Evolutionary conservation across 2,888 invertebrate genomes (phyloP).

Genomic region (Dysmachus trigonus): DNA sequence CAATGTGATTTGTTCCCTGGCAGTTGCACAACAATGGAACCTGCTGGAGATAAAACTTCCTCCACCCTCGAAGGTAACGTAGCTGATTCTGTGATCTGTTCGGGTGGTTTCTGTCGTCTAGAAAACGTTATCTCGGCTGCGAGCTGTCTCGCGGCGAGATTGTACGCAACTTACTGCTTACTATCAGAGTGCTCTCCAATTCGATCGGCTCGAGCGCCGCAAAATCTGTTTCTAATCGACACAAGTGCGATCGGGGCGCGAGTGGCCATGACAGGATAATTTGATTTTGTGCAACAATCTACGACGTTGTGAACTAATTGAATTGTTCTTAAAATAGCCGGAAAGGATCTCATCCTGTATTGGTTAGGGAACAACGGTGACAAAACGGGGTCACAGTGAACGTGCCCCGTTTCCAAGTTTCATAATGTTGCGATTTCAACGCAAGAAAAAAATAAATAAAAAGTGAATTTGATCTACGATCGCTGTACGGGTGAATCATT

Average conservation of each 20-base stretch:
- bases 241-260: not conserved
- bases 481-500: not conserved
- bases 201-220: not conserved
- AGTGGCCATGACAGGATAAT: slow-evolving; percentile 11
- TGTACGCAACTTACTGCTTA: not conserved
- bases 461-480: not conserved
- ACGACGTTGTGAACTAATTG: not conserved
- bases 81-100: not conserved
- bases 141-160: not conserved
- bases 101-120: not conserved
- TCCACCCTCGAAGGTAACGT: slow-evolving; percentile 21
- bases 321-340: slow-evolving; percentile 17
- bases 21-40: slow-evolving; percentile 3
- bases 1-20: not conserved
- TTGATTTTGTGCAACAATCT: not conserved
- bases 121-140: not conserved
- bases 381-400: not conserved
- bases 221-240: not conserved
- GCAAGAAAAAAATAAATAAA: too few relatives aligned
- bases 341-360: not conserved
- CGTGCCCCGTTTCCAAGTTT: not conserved
- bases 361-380: not conserved
- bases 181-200: not conserved
- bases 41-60: slow-evolving; percentile 26
- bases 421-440: slow-evolving; percentile 1